These are phyloP conservation scores for Pseudochaenichthys georgianus DNA, from an alignment of 2,797 vertebrate genomes.

Conservation along the genomic window DNA sequence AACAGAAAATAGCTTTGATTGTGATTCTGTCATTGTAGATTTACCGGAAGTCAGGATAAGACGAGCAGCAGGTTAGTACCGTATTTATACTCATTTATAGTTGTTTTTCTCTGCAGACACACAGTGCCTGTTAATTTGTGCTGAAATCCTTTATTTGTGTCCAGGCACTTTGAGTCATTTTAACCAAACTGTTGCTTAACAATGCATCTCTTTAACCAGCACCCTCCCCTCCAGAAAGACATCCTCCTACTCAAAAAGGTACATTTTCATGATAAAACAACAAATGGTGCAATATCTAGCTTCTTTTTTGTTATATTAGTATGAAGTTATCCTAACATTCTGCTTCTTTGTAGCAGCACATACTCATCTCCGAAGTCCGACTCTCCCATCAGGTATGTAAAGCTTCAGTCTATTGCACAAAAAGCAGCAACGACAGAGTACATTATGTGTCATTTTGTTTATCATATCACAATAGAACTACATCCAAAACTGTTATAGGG, in stretches of 20 bases:
- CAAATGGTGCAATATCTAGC: neutral
- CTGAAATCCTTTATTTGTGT: neutral
- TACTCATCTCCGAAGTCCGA: constrained; percentile 44
- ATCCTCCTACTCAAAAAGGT: constrained; percentile 63
- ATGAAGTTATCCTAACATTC: constrained; percentile 8
- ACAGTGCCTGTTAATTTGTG: neutral
- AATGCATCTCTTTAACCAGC: constrained; percentile 33
- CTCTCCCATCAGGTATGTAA: constrained; percentile 47
- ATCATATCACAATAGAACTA: constrained; percentile 32
- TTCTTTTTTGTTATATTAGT: neutral
- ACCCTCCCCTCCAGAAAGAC: constrained; percentile 36
- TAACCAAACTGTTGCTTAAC: neutral
- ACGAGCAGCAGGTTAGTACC: constrained; percentile 67
- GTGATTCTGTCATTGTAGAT: constrained; percentile 67
- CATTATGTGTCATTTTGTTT: constrained; percentile 21
- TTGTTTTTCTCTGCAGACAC: neutral
- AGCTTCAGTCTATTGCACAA: neutral
- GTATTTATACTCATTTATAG: neutral
- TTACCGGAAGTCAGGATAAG: constrained; percentile 65
- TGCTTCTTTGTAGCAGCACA: constrained; percentile 38
- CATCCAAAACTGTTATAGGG: constrained; percentile 39
- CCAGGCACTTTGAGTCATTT: neutral
- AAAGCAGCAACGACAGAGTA: constrained; percentile 1
- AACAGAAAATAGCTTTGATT: neutral
- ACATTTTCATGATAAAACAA: constrained; percentile 30